Evolutionary conservation across 2,888 invertebrate species (phyloP).

Genomic region (Megalurothrips usitatus): DNA sequence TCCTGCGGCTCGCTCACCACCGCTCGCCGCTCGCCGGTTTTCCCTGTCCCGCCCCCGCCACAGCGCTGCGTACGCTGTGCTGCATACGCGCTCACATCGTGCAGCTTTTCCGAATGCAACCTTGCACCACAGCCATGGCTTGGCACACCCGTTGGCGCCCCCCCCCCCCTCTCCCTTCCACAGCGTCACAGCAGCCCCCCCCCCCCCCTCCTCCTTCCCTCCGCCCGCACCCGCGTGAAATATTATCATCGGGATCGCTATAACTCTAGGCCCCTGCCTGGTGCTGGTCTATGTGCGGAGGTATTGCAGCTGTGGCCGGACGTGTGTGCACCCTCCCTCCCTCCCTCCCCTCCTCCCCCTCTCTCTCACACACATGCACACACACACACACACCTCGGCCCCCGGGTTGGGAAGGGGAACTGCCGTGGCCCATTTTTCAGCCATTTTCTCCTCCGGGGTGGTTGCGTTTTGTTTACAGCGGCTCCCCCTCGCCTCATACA

Average conservation of each 20-base stretch:
- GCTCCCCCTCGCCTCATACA: too few species aligned
- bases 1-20: too few species aligned
- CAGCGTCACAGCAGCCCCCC: not conserved
- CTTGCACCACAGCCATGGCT: too few species aligned
- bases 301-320: slow-evolving; percentile 7
- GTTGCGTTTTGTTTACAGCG: not conserved
- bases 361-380: too few species aligned
- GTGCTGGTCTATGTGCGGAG: not conserved
- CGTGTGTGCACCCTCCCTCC: not conserved
- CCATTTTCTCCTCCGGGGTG: not conserved
- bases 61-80: too few species aligned
- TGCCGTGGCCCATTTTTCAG: not conserved
- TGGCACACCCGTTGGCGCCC: too few species aligned
- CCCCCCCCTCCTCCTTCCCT: not conserved
- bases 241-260: slow-evolving; percentile 25
- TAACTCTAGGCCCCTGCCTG: not conserved
- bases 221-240: not conserved
- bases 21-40: too few species aligned
- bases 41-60: too few species aligned
- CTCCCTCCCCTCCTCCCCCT: not conserved
- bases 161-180: not conserved
- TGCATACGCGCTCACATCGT: too few species aligned
- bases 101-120: too few species aligned
- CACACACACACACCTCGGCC: too few species aligned
- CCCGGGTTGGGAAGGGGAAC: too few species aligned